Evolutionary conservation across 2,797 vertebrate species (phyloP).

Genomic region (Myotis planiceps): DNA sequence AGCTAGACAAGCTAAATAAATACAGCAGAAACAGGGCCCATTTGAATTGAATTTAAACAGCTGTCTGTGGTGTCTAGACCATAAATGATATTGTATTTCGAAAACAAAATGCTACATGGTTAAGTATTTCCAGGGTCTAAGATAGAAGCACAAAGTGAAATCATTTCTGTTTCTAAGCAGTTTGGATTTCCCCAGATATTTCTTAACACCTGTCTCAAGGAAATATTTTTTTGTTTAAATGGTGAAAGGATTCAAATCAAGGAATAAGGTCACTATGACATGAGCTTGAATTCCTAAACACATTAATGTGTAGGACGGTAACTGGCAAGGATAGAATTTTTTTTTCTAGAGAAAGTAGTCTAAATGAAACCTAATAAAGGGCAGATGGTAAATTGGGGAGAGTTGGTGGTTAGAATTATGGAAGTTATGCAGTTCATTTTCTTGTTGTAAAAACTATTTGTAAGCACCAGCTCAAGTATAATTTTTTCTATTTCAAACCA

Average conservation of each 20-base stretch:
- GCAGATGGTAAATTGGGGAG: slow-evolving; percentile 46
- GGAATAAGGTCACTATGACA: background rate
- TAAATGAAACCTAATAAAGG: slow-evolving; percentile 65
- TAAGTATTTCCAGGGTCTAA: slow-evolving; percentile 66
- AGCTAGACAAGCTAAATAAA: slow-evolving; percentile 79
- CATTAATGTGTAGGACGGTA: slow-evolving; percentile 1
- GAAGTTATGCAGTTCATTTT: slow-evolving; percentile 43
- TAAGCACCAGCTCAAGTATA: slow-evolving; percentile 38
- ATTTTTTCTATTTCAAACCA: slow-evolving; percentile 53
- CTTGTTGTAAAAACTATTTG: slow-evolving; percentile 58
- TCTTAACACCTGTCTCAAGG: slow-evolving; percentile 79
- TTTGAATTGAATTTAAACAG: slow-evolving; percentile 82
- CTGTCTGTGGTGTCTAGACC: slow-evolving; percentile 76
- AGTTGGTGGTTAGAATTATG: slow-evolving; percentile 25
- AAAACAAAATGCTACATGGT: slow-evolving; percentile 80
- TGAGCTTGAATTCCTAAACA: slow-evolving; percentile 40
- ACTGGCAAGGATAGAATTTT: slow-evolving; percentile 2
- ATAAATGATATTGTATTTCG: slow-evolving; percentile 81
- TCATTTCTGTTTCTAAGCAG: slow-evolving; percentile 67
- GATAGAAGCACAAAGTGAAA: slow-evolving; percentile 59
- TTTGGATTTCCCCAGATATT: slow-evolving; percentile 69
- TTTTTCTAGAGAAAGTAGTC: slow-evolving; percentile 41
- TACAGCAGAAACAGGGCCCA: slow-evolving; percentile 71
- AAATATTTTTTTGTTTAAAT: slow-evolving; percentile 66
- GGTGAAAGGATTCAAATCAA: slow-evolving; percentile 72